Percentiles rank a stretch among this genome's conserved stretches.
Conservation (phyloP, 2,797 vertebrate genomes). For the Serranus cabrilla region DNA sequence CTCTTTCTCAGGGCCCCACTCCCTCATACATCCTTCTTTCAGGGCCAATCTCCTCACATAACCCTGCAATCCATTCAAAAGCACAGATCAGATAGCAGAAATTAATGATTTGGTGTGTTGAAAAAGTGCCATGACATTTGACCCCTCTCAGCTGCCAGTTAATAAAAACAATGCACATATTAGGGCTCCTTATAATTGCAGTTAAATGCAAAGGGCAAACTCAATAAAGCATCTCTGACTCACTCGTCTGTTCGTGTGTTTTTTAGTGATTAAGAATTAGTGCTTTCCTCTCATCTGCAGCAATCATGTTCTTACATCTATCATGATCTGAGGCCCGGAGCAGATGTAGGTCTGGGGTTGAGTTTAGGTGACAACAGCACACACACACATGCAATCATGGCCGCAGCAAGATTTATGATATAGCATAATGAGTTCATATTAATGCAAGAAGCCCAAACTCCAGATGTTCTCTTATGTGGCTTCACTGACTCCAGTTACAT, state of each 20-base stretch:
- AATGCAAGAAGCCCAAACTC: slow-evolving; percentile 57
- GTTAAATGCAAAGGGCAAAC: slow-evolving; percentile 42
- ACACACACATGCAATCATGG: slow-evolving; percentile 66
- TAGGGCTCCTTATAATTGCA: slow-evolving; percentile 41
- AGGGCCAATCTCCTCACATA: slow-evolving; percentile 52
- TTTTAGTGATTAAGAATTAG: slow-evolving; percentile 55
- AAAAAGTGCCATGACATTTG: slow-evolving; percentile 42
- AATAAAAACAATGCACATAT: slow-evolving; percentile 45
- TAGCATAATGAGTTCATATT: slow-evolving; percentile 70
- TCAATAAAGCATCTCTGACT: slow-evolving; percentile 45
- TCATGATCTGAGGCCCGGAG: slow-evolving; percentile 52
- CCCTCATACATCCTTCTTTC: slow-evolving; percentile 36
- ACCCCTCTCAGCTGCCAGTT: slow-evolving; percentile 30
- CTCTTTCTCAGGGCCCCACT: slow-evolving; percentile 61
- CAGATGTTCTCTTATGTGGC: slow-evolving; percentile 74
- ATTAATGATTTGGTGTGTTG: slow-evolving; percentile 9
- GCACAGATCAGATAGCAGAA: slow-evolving; percentile 35
- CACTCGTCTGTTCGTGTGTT: slow-evolving; percentile 32
- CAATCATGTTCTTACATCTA: slow-evolving; percentile 63
- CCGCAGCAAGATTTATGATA: slow-evolving; percentile 74
- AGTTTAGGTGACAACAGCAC: slow-evolving; percentile 65
- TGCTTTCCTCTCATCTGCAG: slow-evolving; percentile 61
- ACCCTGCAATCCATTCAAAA: slow-evolving; percentile 41
- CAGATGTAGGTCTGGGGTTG: slow-evolving; percentile 64
- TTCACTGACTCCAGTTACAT: slow-evolving; percentile 55